A percentile compares a stretch with the other conserved stretches of the same genome.
Evolutionary conservation across 2,888 invertebrate genomes (phyloP).

Genomic region (Suillia variegata): DNA sequence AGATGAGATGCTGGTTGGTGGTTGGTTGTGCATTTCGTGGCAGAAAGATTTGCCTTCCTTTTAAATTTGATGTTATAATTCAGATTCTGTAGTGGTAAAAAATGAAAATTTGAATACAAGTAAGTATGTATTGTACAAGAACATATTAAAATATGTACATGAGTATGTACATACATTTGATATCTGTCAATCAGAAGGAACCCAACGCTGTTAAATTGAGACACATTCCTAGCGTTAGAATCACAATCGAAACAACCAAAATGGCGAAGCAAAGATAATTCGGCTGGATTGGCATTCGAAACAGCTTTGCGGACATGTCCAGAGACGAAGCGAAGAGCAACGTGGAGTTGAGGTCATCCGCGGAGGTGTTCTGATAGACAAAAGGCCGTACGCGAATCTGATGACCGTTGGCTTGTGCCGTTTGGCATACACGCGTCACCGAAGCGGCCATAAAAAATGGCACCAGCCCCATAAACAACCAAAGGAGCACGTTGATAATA

Average conservation of each 20-base stretch:
- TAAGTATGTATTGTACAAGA: too few species aligned
- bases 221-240: conserved; percentile 76
- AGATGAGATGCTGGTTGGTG: too few species aligned
- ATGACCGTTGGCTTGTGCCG: conserved; percentile 77
- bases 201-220: conserved; percentile 50
- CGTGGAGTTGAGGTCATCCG: conserved; percentile 76
- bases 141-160: conserved; percentile 22
- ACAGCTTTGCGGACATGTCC: conserved; percentile 75
- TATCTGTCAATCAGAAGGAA: conserved; percentile 41
- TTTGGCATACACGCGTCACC: conserved; percentile 73
- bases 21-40: too few species aligned
- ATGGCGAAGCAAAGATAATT: conserved; percentile 71
- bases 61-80: too few species aligned
- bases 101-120: too few species aligned
- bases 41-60: too few species aligned
- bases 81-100: too few species aligned
- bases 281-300: conserved; percentile 74
- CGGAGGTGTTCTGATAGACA: conserved; percentile 78
- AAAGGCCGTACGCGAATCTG: conserved; percentile 79
- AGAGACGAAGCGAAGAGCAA: conserved; percentile 78
- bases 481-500: conserved; percentile 65
- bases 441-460: conserved; percentile 72
- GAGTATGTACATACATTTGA: conserved; percentile 18
- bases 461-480: conserved; percentile 51
- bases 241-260: conserved; percentile 65